These are phyloP conservation scores for Caenorhabditis imperialis DNA, from an alignment of 2,888 invertebrate genomes.

Conservation along the genomic window DNA sequence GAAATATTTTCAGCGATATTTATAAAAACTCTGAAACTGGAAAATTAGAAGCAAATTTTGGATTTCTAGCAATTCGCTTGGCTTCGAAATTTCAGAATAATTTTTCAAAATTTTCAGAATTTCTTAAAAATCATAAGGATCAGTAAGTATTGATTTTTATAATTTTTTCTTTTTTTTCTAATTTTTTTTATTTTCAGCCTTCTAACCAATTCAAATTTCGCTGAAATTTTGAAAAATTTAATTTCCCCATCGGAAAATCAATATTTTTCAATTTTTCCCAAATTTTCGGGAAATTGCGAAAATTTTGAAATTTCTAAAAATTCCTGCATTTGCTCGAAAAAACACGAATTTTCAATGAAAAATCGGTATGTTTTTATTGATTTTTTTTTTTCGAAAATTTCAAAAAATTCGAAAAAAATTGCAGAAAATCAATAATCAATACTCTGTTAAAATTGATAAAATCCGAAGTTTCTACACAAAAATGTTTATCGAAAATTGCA, in stretches of 20 bases:
- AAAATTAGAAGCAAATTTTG: constrained; percentile 19
- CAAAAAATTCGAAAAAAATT: not conserved
- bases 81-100: constrained; percentile 3
- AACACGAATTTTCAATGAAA: not conserved
- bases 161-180: not conserved
- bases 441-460: not conserved
- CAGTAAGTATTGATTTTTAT: too few species aligned
- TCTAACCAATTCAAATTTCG: constrained; percentile 5
- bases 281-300: constrained; percentile 4
- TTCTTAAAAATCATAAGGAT: constrained; percentile 9
- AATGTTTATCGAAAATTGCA: constrained; percentile 9
- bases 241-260: not conserved
- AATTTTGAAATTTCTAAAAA: not conserved
- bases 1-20: not conserved
- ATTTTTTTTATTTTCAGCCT: constrained; percentile 8
- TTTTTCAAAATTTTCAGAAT: not conserved
- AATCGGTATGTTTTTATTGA: not conserved
- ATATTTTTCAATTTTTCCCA: too few species aligned
- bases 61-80: constrained; percentile 12
- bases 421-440: not conserved
- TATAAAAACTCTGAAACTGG: constrained; percentile 11
- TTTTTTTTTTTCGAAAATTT: not conserved
- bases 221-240: constrained; percentile 1
- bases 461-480: constrained; percentile 11
- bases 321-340: constrained; percentile 16